Base-by-base conservation (phyloP, 2,888 invertebrate genomes). In the Melanargia galathea region DNA sequence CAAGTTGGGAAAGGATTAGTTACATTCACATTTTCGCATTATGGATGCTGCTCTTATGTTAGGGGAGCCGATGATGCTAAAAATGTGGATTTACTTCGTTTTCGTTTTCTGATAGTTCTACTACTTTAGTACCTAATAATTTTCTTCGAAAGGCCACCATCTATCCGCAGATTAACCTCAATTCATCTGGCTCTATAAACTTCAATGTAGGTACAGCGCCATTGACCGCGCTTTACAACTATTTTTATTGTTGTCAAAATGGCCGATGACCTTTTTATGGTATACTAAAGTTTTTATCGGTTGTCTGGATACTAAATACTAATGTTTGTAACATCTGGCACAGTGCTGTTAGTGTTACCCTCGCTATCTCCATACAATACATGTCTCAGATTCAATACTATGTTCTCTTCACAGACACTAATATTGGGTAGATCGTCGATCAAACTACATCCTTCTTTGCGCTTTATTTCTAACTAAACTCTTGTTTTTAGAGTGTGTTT, bases 261-360 rank as follows among this genome's bases (percentile, higher is more conserved):
- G 33, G 33, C 13, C 35, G 11, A 20, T 52, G 35, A 52, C 18
- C 52, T 20, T 52, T 52, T 52, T 52, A 52, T 52, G 20, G 33
- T 4, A 35, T 20, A 35, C 30, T 26, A 57, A 57, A 45, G 13
- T 13, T 57, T 45, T 30, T 45, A 45, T 30, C 24, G 16, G 16
- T 40, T 45, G 18, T 57, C 26, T 30, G 26, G 13, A 7, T 6
- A 45, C 13, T 20, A 30, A 45, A 57, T 30, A 45, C 30, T 11
- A 51, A 49, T 59, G 59, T 49, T 59, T 24, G 35, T 5, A 24
- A 38, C n/a, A 51, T 51, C 51, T 51, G 51, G 33, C 4, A 26
- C 49, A 43, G 43, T 2, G 43, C 6, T 43, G 18, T 43, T 2
- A 7, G 2, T 43, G 18, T 43, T 2, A 7, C 2, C 16, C 43